Percentiles rank a stretch among this genome's conserved stretches.
Evolutionary conservation across 2,888 invertebrate species (phyloP).

Genomic region (Caenorhabditis becei): DNA sequence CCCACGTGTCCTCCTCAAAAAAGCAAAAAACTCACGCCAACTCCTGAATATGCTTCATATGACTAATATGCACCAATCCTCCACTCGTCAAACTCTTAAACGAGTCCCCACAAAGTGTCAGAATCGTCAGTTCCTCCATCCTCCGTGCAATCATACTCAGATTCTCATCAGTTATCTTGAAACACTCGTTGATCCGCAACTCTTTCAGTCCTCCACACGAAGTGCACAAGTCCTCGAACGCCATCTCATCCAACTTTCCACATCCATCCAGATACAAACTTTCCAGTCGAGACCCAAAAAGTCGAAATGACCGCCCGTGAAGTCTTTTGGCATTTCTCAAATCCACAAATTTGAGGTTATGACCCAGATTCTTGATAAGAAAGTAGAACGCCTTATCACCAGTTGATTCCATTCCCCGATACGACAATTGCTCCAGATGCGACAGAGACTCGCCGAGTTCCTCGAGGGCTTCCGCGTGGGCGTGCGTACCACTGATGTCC

Average conservation of each 20-base stretch:
- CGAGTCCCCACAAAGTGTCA: slow-evolving; percentile 75
- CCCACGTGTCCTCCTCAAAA: no score
- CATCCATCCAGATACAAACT: slow-evolving; percentile 80
- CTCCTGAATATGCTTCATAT: slow-evolving; percentile 67
- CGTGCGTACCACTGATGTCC: slow-evolving; percentile 78
- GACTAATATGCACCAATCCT: slow-evolving; percentile 69
- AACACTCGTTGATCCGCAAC: slow-evolving; percentile 78
- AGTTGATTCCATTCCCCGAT: slow-evolving; percentile 76
- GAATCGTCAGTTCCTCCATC: slow-evolving; percentile 72
- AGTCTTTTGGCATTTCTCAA: slow-evolving; percentile 75
- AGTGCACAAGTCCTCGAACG: slow-evolving; percentile 80
- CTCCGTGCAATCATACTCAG: slow-evolving; percentile 78
- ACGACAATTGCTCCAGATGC: slow-evolving; percentile 68
- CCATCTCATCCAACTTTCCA: slow-evolving; percentile 73
- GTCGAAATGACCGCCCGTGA: slow-evolving; percentile 79
- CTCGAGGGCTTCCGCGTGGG: slow-evolving; percentile 71
- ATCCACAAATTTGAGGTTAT: slow-evolving; percentile 75
- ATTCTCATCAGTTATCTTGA: slow-evolving; percentile 74
- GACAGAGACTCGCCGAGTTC: slow-evolving; percentile 75
- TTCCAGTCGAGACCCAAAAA: slow-evolving; percentile 76
- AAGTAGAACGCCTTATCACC: slow-evolving; percentile 80
- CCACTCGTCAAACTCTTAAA: slow-evolving; percentile 66
- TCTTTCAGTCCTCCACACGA: slow-evolving; percentile 72
- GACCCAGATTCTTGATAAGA: slow-evolving; percentile 74
- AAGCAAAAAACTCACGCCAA: slow-evolving; percentile 66